These are phyloP conservation scores for Aleiodes alternator DNA, from an alignment of 2,888 invertebrate genomes.

Conservation along the genomic window DNA sequence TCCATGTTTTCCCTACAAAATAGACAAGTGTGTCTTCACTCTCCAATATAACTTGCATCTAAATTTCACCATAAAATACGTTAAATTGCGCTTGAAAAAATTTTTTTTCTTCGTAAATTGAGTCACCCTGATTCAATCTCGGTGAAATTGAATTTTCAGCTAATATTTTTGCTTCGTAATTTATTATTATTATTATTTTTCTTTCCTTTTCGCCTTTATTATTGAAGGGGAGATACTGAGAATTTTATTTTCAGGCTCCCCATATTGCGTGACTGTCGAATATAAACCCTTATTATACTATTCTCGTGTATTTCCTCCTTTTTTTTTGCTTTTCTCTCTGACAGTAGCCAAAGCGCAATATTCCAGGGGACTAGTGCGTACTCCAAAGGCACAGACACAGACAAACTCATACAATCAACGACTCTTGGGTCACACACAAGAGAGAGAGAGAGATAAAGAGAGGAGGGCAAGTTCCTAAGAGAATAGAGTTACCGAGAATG, in stretches of 20 bases:
- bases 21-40: no score
- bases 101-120: not conserved
- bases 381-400: not conserved
- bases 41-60: no score
- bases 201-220: slow-evolving; percentile 29
- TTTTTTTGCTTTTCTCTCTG: not conserved
- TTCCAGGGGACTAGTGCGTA: slow-evolving; percentile 17
- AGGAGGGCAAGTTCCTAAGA: slow-evolving; percentile 57
- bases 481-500: slow-evolving; percentile 69
- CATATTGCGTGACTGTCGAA: slow-evolving; percentile 40
- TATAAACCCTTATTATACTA: slow-evolving; percentile 39
- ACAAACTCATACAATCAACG: slow-evolving; percentile 16
- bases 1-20: no score
- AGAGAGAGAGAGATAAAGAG: not conserved
- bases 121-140: not conserved
- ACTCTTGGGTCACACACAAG: slow-evolving; percentile 27
- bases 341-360: not conserved
- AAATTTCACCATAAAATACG: slow-evolving; percentile 51
- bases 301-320: slow-evolving; percentile 10
- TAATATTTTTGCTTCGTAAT: not conserved
- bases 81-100: slow-evolving; percentile 1
- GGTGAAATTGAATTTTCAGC: slow-evolving; percentile 17
- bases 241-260: slow-evolving; percentile 6
- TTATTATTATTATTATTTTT: no score
- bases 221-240: slow-evolving; percentile 19